Evolutionary conservation across 2,888 invertebrate species (phyloP), one percentile per base, ranked within the genome.

Genomic region (Parelbella ahira): DNA sequence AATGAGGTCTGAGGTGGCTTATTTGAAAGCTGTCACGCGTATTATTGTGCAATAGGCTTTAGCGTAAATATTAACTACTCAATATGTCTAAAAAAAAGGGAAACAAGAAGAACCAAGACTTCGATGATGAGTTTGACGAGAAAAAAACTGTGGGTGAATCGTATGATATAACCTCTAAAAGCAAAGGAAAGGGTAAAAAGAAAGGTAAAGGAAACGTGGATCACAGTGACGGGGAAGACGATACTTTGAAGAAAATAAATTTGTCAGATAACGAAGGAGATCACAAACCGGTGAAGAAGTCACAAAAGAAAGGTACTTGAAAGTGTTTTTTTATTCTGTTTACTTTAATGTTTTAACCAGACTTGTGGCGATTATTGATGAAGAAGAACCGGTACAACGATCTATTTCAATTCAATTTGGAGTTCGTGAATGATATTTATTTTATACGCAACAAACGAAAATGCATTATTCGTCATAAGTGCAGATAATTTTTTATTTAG

Each of bases 41-140:
- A n/a, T n/a, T n/a, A n/a, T n/a, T n/a, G n/a, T n/a, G n/a, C n/a
- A n/a, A n/a, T n/a, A n/a, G n/a, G n/a, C n/a, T 15, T 15, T 15
- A 15, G 3, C 4, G 10, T 25, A 25, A 25, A 11, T 25, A 5
- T 8, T 15, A 15, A 3, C 2, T 15, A 15, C 11, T 6, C 9
- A 58, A 46, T 1, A 91, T 91, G 91, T 91, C 91, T 3, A 91
- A 91, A 63, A 90, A 89, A 68, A 88, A 82, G 48, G 88, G 88
- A 38, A 83, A 77, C 50, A 91, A 90, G 59, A 91, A 91, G 60
- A 89, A 87, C 54, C 82, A 84, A 60, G 88, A 89, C 48, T 59
- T 88, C 0, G 89, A 89, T 27, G 89, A 89, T 11, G 89, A 89
- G 37, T 71, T 88, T 29, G 89, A 89, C 34, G 77, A 81, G 11